Base-by-base conservation (phyloP, 2,113 vertebrate genomes). In the Thinocorus orbignyianus region DNA sequence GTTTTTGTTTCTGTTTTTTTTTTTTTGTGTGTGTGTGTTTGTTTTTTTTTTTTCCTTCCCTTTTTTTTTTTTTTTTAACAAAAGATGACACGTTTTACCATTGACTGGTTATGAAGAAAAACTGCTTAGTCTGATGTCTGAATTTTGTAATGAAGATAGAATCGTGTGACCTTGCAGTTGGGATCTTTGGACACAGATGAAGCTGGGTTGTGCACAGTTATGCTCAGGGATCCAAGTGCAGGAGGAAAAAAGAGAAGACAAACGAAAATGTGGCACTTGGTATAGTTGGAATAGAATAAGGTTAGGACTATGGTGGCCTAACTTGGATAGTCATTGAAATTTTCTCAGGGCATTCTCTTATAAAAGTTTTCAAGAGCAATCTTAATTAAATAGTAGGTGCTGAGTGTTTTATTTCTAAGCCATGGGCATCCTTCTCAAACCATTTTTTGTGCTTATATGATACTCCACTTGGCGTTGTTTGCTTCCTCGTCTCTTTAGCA, bases 291-390 rank as follows among this genome's bases (percentile, higher is more conserved):
- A 24, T 33, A 41, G 44, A 74, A 57, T 42, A 35, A 74, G 22
- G 30, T 28, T 73, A 35, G 24, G 22, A 31, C 44, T 77, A 2
- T 37, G 30, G 17, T 69, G 35, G 35, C 44, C 26, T 55, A 52
- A 35, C 10, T 17, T 81, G 55, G n/a, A 18, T 23, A 42, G 18
- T 46, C 25, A 17, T 1, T 37, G 42, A 72, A 20, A 52, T 44
- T 71, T 82, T 81, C 37, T 1, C 5, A 49, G 31, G 54, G 16
- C 0, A 0, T 37, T 89, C 18, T 64, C 72, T 41, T 55, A 7
- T 52, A 37, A 52, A 26, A 42, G 8, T 52, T 85, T 11, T 65
- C 57, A 48, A 41, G 54, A 79, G 14, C 35, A 12, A 60, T 65
- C 74, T 55, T 44, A 71, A 65, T 49, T 62, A 42, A 77, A 58